Evolutionary conservation across 2,113 vertebrate species (phyloP).

Genomic region (Carassius gibelio): DNA sequence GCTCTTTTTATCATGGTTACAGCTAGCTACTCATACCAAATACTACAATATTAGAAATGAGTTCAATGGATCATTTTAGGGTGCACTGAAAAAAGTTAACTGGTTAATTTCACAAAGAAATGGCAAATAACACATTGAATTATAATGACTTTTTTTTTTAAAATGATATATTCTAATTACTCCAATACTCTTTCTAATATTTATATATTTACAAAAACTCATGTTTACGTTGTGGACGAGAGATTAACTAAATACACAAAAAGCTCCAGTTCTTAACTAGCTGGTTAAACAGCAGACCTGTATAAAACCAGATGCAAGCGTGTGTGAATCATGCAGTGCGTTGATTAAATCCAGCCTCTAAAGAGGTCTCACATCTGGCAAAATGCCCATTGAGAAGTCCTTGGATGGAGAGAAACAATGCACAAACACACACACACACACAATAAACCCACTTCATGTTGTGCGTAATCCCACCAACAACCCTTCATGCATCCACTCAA

Average conservation of each 20-base stretch:
- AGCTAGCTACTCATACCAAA: background rate
- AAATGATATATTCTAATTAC: background rate
- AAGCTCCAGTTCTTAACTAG: slow-evolving; percentile 6
- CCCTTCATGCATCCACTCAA: slow-evolving; percentile 68
- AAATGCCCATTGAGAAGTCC: slow-evolving; percentile 62
- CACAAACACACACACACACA: slow-evolving; percentile 37
- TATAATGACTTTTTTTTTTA: background rate
- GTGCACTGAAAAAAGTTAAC: too few species aligned
- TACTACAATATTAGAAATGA: background rate
- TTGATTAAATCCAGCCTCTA: slow-evolving; percentile 62
- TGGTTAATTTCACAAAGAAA: too few species aligned
- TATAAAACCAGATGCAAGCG: slow-evolving; percentile 50
- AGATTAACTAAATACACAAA: background rate
- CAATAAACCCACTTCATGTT: slow-evolving; percentile 67
- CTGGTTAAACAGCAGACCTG: slow-evolving; percentile 24
- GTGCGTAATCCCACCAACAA: slow-evolving; percentile 55
- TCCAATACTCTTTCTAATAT: background rate
- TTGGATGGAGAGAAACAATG: slow-evolving; percentile 62
- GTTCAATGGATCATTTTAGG: background rate
- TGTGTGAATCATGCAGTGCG: slow-evolving; percentile 35
- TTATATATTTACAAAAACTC: background rate
- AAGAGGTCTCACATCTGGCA: slow-evolving; percentile 53
- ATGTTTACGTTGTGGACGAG: background rate
- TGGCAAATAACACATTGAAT: too few species aligned
- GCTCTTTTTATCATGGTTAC: slow-evolving; percentile 54